phyloP scores from a whole-genome alignment of 2,888 invertebrate genomes.

The Ischnura elegans region DNA sequence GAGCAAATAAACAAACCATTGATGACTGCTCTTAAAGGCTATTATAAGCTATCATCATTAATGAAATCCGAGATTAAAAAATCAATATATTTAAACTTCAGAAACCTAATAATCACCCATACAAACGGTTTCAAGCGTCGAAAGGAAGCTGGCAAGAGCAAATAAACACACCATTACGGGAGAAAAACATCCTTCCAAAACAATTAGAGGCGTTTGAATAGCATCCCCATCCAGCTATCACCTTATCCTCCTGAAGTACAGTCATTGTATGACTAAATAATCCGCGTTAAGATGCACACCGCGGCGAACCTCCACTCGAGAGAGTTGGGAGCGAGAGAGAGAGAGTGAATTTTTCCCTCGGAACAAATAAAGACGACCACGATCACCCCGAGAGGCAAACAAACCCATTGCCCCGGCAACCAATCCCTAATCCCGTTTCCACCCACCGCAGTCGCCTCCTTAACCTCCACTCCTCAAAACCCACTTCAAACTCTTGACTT shows the following conservation, averaged over 20 bases:
- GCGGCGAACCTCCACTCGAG: background rate
- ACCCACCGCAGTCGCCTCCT: background rate
- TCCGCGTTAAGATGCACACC: constrained; percentile 21
- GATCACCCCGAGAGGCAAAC: constrained; percentile 49
- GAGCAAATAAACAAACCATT: too few relatives aligned
- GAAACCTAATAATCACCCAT: too few relatives aligned
- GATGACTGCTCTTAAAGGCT: too few relatives aligned
- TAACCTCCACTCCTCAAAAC: background rate
- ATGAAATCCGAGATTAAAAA: too few relatives aligned
- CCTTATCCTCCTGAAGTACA: background rate
- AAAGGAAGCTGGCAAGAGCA: too few relatives aligned
- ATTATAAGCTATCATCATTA: too few relatives aligned
- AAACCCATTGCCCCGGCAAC: constrained; percentile 46
- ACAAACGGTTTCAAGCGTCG: too few relatives aligned
- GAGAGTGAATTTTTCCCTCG: constrained; percentile 23
- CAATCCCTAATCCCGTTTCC: constrained; percentile 33
- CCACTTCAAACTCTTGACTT: constrained; percentile 18
- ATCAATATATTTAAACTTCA: too few relatives aligned
- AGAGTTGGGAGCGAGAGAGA: background rate
- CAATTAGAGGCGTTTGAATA: background rate
- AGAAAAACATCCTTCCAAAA: too few relatives aligned
- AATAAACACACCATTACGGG: too few relatives aligned
- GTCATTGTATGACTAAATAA: constrained; percentile 1
- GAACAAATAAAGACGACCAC: constrained; percentile 40
- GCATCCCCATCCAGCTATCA: background rate